A percentile compares a stretch with the other conserved stretches of the same genome.
Conservation (phyloP, 2,888 invertebrate genomes). For the Formica aserva region DNA sequence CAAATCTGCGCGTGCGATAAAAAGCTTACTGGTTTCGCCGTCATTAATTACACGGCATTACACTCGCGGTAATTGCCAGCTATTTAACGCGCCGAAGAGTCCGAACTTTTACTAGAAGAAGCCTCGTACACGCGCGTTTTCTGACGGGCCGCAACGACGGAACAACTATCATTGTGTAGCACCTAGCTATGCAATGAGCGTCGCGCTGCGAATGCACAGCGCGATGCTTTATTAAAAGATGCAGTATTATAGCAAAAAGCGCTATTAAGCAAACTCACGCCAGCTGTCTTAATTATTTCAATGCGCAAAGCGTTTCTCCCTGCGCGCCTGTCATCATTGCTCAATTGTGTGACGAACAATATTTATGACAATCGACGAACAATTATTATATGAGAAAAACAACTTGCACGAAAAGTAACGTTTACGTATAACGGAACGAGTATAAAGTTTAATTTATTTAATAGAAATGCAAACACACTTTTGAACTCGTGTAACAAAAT, state of each 20-base stretch:
- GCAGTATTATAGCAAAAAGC: neutral
- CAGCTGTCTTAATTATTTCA: slow-evolving; percentile 26
- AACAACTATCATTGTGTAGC: slow-evolving; percentile 32
- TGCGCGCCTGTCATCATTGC: neutral
- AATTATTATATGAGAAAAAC: neutral
- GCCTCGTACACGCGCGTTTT: neutral
- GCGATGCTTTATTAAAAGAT: neutral
- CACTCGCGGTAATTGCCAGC: slow-evolving; percentile 58
- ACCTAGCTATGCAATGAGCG: slow-evolving; percentile 10
- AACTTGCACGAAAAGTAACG: neutral
- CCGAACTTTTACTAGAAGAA: slow-evolving; percentile 55
- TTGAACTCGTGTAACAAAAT: neutral
- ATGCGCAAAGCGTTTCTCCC: neutral
- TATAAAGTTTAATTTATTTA: neutral
- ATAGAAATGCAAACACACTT: neutral
- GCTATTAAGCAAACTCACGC: slow-evolving; percentile 17
- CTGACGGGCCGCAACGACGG: neutral
- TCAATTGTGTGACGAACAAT: neutral
- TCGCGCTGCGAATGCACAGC: neutral
- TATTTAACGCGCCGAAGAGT: slow-evolving; percentile 59
- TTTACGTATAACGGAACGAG: neutral
- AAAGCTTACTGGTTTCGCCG: slow-evolving; percentile 57
- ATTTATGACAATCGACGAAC: neutral
- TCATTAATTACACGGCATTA: slow-evolving; percentile 65
- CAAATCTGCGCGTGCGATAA: neutral